Base-by-base conservation (phyloP, 2,113 vertebrate genomes). In the Muntiacus muntjak region DNA sequence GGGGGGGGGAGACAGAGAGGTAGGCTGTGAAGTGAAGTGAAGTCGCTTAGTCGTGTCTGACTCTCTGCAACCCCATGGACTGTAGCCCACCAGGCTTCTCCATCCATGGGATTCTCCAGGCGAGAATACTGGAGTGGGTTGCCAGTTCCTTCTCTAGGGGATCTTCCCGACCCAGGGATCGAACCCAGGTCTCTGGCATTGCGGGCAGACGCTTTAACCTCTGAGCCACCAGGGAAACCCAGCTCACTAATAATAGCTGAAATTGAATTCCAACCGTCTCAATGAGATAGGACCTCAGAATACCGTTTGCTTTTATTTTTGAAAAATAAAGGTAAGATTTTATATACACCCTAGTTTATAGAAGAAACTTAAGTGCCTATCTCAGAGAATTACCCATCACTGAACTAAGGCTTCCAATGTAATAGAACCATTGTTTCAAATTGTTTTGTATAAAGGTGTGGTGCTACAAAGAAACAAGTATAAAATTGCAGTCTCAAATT, bases 241-340 rank as follows among this genome's bases (percentile, higher is more conserved):
- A 50, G 92, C 47, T 92, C 30, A 43, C 76, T 50, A 79, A 89
- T 92, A 94, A 71, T 83, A 95, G 26, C 91, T 92, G 52, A 94
- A 45, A 94, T 82, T 58, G 47, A 89, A 91, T 91, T 96, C 71
- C 88, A 95, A 36, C 17, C 13, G 47, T 60, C 19, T 67, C 60
- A 76, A 40, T 94, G 84, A 95, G 83, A 92, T 23, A 89, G n/a
- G 58, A 89, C 43, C 76, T 87, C 45, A 92, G 67, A 97, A 96
- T 83, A 96, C 30, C 43, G 78, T 83, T 96, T 43, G 57, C n/a
- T 78, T 95, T 93, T 78, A 64, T 64, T 94, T 96, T 96, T 79
- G n/a, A 96, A 94, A 97, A 94, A 87, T 55, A 62, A 97, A 96
- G 58, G 21, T 54, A 95, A 50, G 89, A 87, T 87, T 96, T 98